Conservation (phyloP, 2,797 vertebrate species). For the Eleutherodactylus coqui region DNA sequence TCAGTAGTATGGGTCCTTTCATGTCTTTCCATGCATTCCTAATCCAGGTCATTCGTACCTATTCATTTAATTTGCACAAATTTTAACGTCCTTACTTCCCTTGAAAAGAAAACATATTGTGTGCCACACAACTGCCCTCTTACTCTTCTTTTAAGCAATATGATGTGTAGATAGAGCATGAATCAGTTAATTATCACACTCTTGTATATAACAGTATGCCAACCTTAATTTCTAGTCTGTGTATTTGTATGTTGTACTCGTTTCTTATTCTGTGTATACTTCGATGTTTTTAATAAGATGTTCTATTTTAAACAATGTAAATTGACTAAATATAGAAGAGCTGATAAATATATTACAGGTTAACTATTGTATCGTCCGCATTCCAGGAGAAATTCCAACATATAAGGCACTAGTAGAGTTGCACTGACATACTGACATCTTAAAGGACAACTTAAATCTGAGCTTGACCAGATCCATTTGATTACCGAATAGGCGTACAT, state of each 20-base stretch:
- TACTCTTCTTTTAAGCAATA: conserved; percentile 99
- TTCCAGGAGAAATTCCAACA: conserved; percentile 91
- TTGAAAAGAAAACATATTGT: conserved; percentile 64
- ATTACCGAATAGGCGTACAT: conserved; percentile 68
- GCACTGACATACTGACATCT: conserved; percentile 84
- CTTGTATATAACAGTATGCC: conserved; percentile 99
- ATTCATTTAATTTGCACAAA: conserved; percentile 82
- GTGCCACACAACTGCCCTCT: conserved; percentile 76
- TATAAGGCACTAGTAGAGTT: conserved; percentile 87
- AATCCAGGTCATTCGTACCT: conserved; percentile 78
- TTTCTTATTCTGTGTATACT: conserved; percentile 99
- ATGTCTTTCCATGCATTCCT: conserved; percentile 81
- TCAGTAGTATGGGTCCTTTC: conserved; percentile 96
- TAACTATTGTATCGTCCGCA: conserved; percentile 94
- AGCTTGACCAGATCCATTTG: conserved; percentile 81
- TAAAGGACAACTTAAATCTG: conserved; percentile 91
- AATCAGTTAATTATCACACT: conserved; percentile 95
- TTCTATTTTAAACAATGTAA: conserved; percentile 99
- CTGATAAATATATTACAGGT: conserved; percentile 91
- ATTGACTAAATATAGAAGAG: conserved; percentile 95
- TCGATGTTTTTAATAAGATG: conserved; percentile 99
- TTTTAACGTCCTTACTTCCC: conserved; percentile 77
- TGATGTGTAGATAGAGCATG: conserved; percentile 99
- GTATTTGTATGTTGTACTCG: conserved; percentile 99
- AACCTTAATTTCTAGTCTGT: conserved; percentile 98